Conservation (phyloP, 30 jellyfish, hydroid and myxozoan species). For the Aurelia aurita region DNA sequence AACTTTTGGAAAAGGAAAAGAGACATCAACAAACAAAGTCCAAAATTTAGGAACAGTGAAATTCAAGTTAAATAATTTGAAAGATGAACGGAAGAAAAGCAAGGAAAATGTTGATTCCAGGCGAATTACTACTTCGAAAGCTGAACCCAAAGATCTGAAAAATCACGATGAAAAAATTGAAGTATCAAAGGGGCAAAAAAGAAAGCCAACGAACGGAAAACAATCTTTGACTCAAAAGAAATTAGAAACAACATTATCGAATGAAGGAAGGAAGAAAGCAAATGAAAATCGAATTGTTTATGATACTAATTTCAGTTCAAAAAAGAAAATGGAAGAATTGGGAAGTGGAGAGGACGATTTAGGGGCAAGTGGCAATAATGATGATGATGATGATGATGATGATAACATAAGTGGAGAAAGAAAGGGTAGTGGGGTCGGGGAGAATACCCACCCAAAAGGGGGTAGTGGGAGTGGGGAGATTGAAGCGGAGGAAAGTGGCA, state of each 20-base stretch:
- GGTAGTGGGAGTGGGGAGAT: conserved; percentile 11
- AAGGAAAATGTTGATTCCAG: background rate
- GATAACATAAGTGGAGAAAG: conserved; percentile 30
- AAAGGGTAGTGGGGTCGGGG: conserved; percentile 10
- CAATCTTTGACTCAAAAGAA: conserved; percentile 2
- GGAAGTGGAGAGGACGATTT: conserved; percentile 18
- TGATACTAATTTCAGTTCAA: conserved; percentile 29
- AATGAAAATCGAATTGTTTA: conserved; percentile 23
- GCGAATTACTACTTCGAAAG: background rate
- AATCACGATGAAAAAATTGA: background rate
- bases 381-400: too few species aligned
- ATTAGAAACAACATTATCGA: conserved; percentile 32
- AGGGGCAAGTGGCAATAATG: conserved; percentile 3
- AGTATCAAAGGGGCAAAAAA: background rate
- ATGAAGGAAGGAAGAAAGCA: conserved; percentile 48
- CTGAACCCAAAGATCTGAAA: background rate
- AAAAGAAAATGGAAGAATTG: conserved; percentile 9
- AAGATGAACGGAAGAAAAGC: background rate
- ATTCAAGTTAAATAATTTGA: background rate
- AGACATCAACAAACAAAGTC: background rate
- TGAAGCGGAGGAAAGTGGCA: background rate
- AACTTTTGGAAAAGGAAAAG: background rate
- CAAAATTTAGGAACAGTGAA: background rate
- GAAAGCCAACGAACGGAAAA: background rate
- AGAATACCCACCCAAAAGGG: background rate